Evolutionary conservation across 1,140 invertebrate genomes (phyloP), one percentile per base, ranked within the genome.

Genomic region (Micrasema longulum): DNA sequence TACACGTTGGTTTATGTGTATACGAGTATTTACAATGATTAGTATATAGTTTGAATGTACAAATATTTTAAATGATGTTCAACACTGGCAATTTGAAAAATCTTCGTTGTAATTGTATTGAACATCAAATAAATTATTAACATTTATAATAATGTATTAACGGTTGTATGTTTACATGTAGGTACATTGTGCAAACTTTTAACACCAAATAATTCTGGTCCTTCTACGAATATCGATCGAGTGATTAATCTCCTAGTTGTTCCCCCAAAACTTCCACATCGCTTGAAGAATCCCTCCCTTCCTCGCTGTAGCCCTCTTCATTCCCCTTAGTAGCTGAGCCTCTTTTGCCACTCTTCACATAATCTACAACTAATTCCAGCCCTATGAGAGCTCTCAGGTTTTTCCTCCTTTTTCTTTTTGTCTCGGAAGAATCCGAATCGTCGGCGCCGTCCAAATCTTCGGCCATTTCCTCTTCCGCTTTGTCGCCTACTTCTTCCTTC

Each of bases 401-500:
- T 53, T 76, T 76, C 41, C 74, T 69, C 14, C 69, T 57, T 57
- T 75, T 75, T 38, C 66, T 72, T 65, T 73, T 76, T 7, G 62
- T 66, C 63, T 76, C 71, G 12, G 74, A 72, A 18, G 67, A 72
- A 45, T 76, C 74, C 2, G 71, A 72, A 64, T 76, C 74, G 67
- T 76, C 50, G 71, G 71, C 70, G 71, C 71, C 70, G 36, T 73
- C 74, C 67, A 73, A 73, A 70, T 76, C 71, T 66, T 81, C 82
- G 43, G 53, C 69, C 31, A 76, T 53, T 76, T 78, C 31, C 76
- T 76, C 76, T 14, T 82, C 81, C 7, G 80, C 77, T 38, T 79
- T 78, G 70, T 84, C 80, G 12, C 82, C 77, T 52, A 76, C 78
- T 22, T 74, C 69, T 16, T 77, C 74, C 14, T 76, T 76, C 5